phyloP scores from a whole-genome alignment of 2,888 invertebrate species.

The Cybosia mesomella region DNA sequence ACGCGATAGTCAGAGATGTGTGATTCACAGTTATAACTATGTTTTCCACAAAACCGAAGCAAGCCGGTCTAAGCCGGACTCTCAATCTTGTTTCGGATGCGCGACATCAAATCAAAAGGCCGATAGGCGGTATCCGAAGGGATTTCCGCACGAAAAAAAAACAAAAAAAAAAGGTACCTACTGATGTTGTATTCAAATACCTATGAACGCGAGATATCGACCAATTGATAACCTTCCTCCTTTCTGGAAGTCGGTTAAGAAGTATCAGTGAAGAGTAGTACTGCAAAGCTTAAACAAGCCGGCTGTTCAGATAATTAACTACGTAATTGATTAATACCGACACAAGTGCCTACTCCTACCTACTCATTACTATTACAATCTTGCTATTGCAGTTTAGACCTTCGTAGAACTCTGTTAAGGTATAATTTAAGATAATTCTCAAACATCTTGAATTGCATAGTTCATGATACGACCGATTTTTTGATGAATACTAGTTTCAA shows the following conservation, averaged over 20 bases:
- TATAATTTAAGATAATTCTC: not conserved
- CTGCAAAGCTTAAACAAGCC: not conserved
- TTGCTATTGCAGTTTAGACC: not conserved
- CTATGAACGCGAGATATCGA: too few species aligned
- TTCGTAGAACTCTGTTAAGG: not conserved
- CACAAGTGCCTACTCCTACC: not conserved
- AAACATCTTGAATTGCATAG: not conserved
- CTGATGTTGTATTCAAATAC: too few species aligned
- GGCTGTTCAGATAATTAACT: not conserved
- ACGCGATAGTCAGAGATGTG: too few species aligned
- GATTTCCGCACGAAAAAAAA: too few species aligned
- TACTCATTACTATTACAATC: not conserved
- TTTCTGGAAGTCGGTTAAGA: too few species aligned
- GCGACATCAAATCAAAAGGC: not conserved
- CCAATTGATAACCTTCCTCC: too few species aligned
- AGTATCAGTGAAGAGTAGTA: too few species aligned
- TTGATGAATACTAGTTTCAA: not conserved
- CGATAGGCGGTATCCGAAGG: not conserved
- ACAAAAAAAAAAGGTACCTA: too few species aligned
- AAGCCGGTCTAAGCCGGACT: too few species aligned
- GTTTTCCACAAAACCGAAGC: too few species aligned
- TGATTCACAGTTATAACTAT: too few species aligned
- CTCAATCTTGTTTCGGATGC: too few species aligned
- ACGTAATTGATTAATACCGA: not conserved
- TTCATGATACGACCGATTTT: not conserved